phyloP scores from a whole-genome alignment of 2,888 invertebrate genomes.

The Agriotes lineatus region DNA sequence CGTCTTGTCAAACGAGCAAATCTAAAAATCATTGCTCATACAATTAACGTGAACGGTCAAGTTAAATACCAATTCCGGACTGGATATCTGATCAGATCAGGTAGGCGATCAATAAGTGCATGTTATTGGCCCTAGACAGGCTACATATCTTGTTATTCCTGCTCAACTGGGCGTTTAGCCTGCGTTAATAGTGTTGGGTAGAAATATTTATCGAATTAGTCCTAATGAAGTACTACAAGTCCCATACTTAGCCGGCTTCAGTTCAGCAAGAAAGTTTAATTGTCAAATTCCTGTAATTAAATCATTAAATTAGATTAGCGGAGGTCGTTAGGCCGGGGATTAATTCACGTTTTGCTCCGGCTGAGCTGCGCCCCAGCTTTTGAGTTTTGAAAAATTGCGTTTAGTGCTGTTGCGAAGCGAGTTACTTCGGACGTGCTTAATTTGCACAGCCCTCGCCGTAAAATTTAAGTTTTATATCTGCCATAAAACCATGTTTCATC shows the following conservation, averaged over 20 bases:
- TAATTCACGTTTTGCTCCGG: conserved; percentile 3
- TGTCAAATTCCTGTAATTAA: conserved; percentile 46
- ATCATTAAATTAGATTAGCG: conserved; percentile 45
- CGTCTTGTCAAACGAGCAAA: conserved; percentile 15
- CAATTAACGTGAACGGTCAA: conserved; percentile 19
- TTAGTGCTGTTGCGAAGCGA: no score
- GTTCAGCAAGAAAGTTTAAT: conserved; percentile 46
- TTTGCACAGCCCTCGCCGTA: no score
- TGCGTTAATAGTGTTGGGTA: conserved; percentile 34
- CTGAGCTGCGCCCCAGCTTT: background rate
- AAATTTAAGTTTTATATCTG: no score
- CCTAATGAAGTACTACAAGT: conserved; percentile 47
- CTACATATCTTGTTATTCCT: conserved; percentile 34
- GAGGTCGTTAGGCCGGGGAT: conserved; percentile 24
- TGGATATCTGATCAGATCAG: conserved; percentile 29
- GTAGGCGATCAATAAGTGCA: conserved; percentile 35
- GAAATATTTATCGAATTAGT: conserved; percentile 50
- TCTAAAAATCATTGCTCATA: conserved; percentile 20
- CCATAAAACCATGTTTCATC: no score
- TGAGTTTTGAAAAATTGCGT: conserved; percentile 2
- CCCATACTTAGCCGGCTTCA: conserved; percentile 38
- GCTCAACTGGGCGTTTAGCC: conserved; percentile 22
- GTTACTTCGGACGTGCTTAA: no score
- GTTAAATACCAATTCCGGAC: conserved; percentile 22
- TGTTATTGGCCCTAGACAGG: conserved; percentile 31